Percentiles rank a stretch among this genome's conserved stretches.
These are phyloP conservation scores for Dipodomys merriami DNA, from an alignment of 2,113 vertebrate genomes.

Conservation along the genomic window DNA sequence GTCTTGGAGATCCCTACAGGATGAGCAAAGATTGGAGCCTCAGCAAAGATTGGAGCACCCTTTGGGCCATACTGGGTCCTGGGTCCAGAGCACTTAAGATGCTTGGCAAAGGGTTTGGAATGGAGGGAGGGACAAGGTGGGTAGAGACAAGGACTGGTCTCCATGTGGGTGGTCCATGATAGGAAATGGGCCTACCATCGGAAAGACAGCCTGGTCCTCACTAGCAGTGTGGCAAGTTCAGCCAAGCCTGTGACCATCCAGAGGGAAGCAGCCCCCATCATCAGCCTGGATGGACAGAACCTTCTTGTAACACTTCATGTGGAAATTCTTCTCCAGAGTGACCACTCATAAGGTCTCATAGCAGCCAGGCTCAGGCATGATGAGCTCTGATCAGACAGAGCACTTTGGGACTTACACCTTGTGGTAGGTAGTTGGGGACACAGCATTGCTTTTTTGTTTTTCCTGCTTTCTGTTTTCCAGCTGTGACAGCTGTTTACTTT, in stretches of 20 bases:
- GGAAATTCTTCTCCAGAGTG: constrained; percentile 97
- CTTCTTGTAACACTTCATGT: constrained; percentile 97
- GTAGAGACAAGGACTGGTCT: constrained; percentile 53
- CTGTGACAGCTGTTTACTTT: background rate
- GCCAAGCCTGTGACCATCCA: constrained; percentile 94
- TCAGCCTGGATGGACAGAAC: constrained; percentile 96
- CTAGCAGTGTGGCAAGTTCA: constrained; percentile 95
- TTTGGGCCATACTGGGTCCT: background rate
- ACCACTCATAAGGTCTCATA: constrained; percentile 97
- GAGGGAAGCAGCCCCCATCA: constrained; percentile 94
- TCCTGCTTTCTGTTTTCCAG: background rate
- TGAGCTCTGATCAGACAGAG: constrained; percentile 95
- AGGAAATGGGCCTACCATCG: constrained; percentile 26
- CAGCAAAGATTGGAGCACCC: too few species aligned
- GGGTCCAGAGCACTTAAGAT: background rate
- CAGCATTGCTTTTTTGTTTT: too few species aligned
- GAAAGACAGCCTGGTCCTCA: background rate
- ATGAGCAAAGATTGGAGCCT: background rate
- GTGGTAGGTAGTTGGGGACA: background rate
- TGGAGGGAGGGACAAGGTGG: constrained; percentile 45
- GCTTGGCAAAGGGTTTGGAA: background rate
- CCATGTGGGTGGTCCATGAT: constrained; percentile 49
- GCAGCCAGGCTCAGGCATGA: constrained; percentile 94
- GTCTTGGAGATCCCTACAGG: constrained; percentile 36
- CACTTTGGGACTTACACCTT: constrained; percentile 96